These are phyloP conservation scores for Lithobates pipiens DNA, from an alignment of 2,797 vertebrate species.

Conservation along the genomic window DNA sequence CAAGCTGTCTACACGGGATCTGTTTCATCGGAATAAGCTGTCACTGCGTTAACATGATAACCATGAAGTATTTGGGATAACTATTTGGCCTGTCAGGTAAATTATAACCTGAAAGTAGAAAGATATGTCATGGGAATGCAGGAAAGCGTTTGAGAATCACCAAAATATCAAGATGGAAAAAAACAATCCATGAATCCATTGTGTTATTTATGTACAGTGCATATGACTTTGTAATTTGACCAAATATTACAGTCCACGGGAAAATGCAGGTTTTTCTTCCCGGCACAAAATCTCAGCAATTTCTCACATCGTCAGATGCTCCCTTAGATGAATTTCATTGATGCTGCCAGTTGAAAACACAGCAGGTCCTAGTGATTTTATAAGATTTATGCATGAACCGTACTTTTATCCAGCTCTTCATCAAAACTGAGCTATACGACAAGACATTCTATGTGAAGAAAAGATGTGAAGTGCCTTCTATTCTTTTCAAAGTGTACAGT, in stretches of 20 bases:
- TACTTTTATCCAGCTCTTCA: not conserved
- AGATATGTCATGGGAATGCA: not conserved
- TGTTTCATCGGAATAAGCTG: slow-evolving; percentile 24
- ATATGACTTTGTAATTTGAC: slow-evolving; percentile 11
- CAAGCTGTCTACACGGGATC: slow-evolving; percentile 42
- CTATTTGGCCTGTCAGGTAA: slow-evolving; percentile 35
- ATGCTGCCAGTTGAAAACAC: slow-evolving; percentile 23
- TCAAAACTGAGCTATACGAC: not conserved
- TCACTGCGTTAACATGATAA: slow-evolving; percentile 32
- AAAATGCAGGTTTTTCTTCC: not conserved
- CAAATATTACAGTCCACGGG: not conserved
- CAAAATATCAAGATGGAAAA: not conserved
- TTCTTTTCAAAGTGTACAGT: not conserved
- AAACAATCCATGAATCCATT: not conserved
- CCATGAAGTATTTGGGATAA: slow-evolving; percentile 23
- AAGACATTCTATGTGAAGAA: not conserved
- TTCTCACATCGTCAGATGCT: slow-evolving; percentile 32
- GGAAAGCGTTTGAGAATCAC: not conserved
- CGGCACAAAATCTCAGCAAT: slow-evolving; percentile 8
- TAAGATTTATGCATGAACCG: slow-evolving; percentile 6
- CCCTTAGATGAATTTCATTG: slow-evolving; percentile 18
- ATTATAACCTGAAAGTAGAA: slow-evolving; percentile 33
- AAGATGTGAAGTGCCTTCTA: not conserved
- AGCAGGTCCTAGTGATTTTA: slow-evolving; percentile 21
- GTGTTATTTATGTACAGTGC: not conserved